Conservation (phyloP, 2,888 invertebrate genomes). For the Stenoptilia bipunctidactyla region DNA sequence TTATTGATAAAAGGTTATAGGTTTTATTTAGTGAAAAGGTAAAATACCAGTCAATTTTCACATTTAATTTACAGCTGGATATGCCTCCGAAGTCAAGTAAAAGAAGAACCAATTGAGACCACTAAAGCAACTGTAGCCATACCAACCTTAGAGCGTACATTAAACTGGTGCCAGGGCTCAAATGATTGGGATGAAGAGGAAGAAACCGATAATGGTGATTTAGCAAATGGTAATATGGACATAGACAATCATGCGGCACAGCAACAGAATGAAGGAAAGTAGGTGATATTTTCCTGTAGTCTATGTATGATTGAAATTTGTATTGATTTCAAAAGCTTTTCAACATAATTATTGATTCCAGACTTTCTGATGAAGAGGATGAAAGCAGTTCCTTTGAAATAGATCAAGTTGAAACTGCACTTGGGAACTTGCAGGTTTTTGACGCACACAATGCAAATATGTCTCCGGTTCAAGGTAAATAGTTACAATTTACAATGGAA, state of each 20-base stretch:
- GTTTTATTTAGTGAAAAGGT: too few species aligned
- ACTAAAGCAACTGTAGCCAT: conserved; percentile 35
- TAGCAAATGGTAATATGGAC: conserved; percentile 81
- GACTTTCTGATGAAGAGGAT: conserved; percentile 71
- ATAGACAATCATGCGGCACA: conserved; percentile 69
- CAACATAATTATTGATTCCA: too few species aligned
- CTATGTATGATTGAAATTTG: too few species aligned
- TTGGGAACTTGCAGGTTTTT: conserved; percentile 69
- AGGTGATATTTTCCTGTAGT: conserved; percentile 24
- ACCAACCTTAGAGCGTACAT: conserved; percentile 41
- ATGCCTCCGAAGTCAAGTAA: conserved; percentile 79
- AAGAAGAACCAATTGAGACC: conserved; percentile 62
- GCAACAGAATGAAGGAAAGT: conserved; percentile 46
- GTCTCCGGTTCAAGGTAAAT: conserved; percentile 57
- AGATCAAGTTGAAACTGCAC: conserved; percentile 65
- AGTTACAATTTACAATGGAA: too few species aligned
- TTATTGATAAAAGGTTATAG: too few species aligned
- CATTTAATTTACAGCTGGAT: conserved; percentile 73
- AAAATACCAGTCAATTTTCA: too few species aligned
- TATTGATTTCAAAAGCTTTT: too few species aligned
- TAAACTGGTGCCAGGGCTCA: conserved; percentile 81
- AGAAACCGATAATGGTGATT: conserved; percentile 61
- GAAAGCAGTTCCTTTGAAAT: conserved; percentile 73
- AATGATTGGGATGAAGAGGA: conserved; percentile 76
- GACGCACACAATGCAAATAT: conserved; percentile 69